Evolutionary conservation across 2,888 invertebrate genomes (phyloP), one percentile per base, ranked within the genome.

Genomic region (Mythimna loreyi): DNA sequence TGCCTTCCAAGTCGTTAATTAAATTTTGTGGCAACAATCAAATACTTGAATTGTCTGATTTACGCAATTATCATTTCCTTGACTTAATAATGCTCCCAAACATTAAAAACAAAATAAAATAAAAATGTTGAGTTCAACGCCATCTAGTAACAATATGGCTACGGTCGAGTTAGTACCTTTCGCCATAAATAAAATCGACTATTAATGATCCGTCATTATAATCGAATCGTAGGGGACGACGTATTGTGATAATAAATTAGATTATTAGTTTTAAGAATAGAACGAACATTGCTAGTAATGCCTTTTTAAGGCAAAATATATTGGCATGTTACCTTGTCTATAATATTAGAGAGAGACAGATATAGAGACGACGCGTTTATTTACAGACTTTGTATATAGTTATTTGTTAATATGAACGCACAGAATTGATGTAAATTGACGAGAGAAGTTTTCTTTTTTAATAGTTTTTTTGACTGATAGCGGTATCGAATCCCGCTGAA

Each of bases 191-290:
- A 57, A 65, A 56, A 69, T 75, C 72, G 76, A 75, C 25, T 68
- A 56, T 21, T 72, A 23, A 72, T 74, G 79, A 28, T 76, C 53
- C 58, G 59, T 61, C 80, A 73, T 72, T 80, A 61, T 78, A 80
- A 63, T 76, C 72, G 82, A 83, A 85, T 85, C 70, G 86, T 89
- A 88, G 86, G 84, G 72, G 83, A 85, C 83, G 89, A 85, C 78
- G 87, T 87, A 90, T 87, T 90, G 91, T 91, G 91, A 91, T 91
- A 91, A 84, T 87, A 88, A 86, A 76, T 85, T 89, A 88, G 85
- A 83, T 81, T 81, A 78, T 83, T 88, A 88, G 87, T 56, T 85
- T 74, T 84, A 84, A 84, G 81, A 69, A 70, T 84, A 84, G 70
- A 67, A 67, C 33, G 70, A 72, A 73, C 80, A 71, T 75, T 59